Evolutionary conservation across 2,797 vertebrate species (phyloP).

Genomic region (Gymnopithys bicolor): DNA sequence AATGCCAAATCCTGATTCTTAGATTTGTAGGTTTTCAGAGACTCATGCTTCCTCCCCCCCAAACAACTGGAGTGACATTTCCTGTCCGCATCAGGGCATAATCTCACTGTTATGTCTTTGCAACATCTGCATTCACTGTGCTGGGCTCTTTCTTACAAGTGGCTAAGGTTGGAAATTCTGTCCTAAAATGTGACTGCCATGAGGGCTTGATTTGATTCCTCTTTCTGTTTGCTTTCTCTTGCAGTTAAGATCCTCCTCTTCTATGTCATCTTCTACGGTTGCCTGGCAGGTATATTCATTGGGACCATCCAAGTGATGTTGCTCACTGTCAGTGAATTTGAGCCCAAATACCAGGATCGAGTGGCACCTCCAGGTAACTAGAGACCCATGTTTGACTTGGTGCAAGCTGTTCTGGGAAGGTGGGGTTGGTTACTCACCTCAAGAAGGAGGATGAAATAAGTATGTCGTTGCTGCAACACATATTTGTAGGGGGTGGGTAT

Average conservation of each 20-base stretch:
- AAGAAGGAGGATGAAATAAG: slow-evolving; percentile 52
- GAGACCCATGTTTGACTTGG: neutral
- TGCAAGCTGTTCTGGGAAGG: slow-evolving; percentile 41
- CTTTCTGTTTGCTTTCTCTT: slow-evolving; percentile 57
- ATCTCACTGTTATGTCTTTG: neutral
- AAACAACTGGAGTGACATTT: neutral
- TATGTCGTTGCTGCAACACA: neutral
- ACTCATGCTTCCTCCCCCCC: neutral
- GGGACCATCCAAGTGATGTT: slow-evolving; percentile 98
- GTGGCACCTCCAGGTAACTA: slow-evolving; percentile 96
- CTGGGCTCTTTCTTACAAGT: neutral
- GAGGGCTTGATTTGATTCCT: neutral
- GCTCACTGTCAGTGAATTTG: slow-evolving; percentile 90
- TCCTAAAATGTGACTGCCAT: neutral
- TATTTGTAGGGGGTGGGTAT: slow-evolving; percentile 60
- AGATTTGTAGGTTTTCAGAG: neutral
- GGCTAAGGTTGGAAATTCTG: neutral
- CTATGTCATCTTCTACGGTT: slow-evolving; percentile 97
- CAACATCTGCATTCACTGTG: fast-evolving
- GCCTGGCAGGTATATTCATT: slow-evolving; percentile 96
- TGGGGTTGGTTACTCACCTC: slow-evolving; percentile 39
- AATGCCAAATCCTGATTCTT: neutral
- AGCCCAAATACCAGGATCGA: slow-evolving; percentile 97
- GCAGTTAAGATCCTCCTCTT: slow-evolving; percentile 96
- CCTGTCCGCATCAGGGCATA: neutral